A percentile compares a stretch with the other conserved stretches of the same genome.
phyloP scores from a whole-genome alignment of 2,888 invertebrate species.

The Galeruca laticollis region DNA sequence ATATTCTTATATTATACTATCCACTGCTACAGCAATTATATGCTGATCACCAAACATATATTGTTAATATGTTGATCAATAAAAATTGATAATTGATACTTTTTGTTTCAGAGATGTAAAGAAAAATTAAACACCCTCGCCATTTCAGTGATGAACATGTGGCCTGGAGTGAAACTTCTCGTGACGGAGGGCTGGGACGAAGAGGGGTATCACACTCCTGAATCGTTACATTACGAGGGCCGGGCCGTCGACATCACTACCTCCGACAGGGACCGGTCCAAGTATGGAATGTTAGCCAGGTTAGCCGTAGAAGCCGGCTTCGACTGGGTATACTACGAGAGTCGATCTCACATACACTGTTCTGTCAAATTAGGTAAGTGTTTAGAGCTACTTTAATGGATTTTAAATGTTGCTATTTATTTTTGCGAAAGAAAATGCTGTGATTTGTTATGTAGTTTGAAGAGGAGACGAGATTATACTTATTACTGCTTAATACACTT shows the following conservation, averaged over 20 bases:
- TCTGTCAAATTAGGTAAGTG: conserved; percentile 94
- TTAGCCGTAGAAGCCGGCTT: conserved; percentile 97
- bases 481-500: too few relatives aligned
- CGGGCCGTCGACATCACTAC: conserved; percentile 96
- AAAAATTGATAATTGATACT: too few relatives aligned
- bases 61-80: too few relatives aligned
- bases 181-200: conserved; percentile 98
- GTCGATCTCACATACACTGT: conserved; percentile 94
- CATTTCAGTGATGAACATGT: conserved; percentile 97
- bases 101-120: conserved; percentile 87
- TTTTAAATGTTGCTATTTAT: not conserved
- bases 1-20: too few relatives aligned
- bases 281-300: conserved; percentile 95
- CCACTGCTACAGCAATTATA: too few relatives aligned
- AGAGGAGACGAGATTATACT: too few relatives aligned
- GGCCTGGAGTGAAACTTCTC: conserved; percentile 93
- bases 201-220: conserved; percentile 79
- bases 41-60: too few relatives aligned
- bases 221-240: conserved; percentile 96
- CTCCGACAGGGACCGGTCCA: conserved; percentile 90
- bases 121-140: conserved; percentile 95
- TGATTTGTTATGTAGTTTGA: not conserved
- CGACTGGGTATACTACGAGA: conserved; percentile 98
- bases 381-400: not conserved
- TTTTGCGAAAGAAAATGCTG: not conserved